Percentiles rank a stretch among this genome's conserved stretches.
Evolutionary conservation across 2,888 invertebrate species (phyloP).

Genomic region (Eudasyphora cyanicolor): DNA sequence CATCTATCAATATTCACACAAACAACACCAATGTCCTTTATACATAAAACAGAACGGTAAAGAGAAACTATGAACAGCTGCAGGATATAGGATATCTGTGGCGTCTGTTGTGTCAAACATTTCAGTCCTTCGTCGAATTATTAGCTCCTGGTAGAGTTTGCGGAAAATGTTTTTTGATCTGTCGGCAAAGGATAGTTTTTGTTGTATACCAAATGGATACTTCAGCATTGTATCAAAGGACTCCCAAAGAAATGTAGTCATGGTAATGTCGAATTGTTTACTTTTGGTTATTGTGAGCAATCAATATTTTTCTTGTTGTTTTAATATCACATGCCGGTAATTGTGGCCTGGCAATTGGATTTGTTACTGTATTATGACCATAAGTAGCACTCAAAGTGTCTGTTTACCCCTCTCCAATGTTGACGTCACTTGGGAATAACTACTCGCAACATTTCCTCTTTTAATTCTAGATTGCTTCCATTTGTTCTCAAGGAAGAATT

Average conservation of each 20-base stretch:
- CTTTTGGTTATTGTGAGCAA: too few relatives aligned
- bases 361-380: too few relatives aligned
- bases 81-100: not conserved
- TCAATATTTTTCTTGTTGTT: not conserved
- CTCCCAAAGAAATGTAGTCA: not conserved
- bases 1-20: too few relatives aligned
- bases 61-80: not conserved
- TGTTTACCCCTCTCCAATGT: too few relatives aligned
- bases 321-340: not conserved
- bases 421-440: not conserved
- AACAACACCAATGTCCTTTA: not conserved
- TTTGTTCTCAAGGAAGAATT: not conserved
- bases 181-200: not conserved
- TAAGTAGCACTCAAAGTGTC: too few relatives aligned
- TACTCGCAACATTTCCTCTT: not conserved
- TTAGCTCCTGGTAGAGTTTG: slow-evolving; percentile 17
- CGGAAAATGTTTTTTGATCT: slow-evolving; percentile 30
- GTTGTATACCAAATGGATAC: not conserved
- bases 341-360: too few relatives aligned
- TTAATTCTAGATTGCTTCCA: too few relatives aligned
- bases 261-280: not conserved
- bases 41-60: not conserved
- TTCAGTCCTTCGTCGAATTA: not conserved
- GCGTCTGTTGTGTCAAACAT: not conserved
- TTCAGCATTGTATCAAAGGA: not conserved